A percentile compares a stretch with the other conserved stretches of the same genome.
Evolutionary conservation across 2,113 vertebrate genomes (phyloP).

Genomic region (Capreolus pygargus): DNA sequence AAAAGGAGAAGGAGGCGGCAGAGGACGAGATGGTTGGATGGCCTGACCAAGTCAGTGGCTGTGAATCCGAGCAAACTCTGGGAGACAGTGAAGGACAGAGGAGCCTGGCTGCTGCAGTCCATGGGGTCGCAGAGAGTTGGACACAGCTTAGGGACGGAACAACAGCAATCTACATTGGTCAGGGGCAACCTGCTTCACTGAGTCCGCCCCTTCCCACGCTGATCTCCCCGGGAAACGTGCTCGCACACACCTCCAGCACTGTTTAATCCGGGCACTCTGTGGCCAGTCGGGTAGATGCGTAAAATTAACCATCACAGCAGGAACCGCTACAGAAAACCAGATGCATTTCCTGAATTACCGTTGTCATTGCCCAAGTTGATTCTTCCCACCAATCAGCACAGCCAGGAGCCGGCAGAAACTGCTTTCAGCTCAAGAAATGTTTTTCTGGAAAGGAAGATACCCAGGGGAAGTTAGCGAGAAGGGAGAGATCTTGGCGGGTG

Average conservation of each 20-base stretch:
- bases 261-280: neutral
- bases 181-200: neutral
- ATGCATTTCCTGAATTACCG: neutral
- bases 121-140: fast-evolving
- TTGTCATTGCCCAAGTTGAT: neutral
- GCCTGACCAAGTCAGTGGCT: neutral
- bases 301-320: neutral
- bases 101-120: neutral
- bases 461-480: neutral
- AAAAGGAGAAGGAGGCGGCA: neutral
- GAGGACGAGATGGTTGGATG: neutral
- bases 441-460: neutral
- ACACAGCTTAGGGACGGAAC: neutral
- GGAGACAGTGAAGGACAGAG: neutral
- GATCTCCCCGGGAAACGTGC: no score
- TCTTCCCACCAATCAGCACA: neutral
- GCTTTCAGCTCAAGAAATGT: neutral
- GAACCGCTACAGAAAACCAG: neutral
- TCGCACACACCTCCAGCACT: neutral
- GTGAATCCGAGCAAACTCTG: neutral
- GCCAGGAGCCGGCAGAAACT: neutral
- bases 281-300: neutral
- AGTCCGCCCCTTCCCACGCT: neutral
- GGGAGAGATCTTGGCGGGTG: neutral
- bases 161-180: neutral